Evolutionary conservation across 2,797 vertebrate species (phyloP).

Genomic region (Thaleichthys pacificus): DNA sequence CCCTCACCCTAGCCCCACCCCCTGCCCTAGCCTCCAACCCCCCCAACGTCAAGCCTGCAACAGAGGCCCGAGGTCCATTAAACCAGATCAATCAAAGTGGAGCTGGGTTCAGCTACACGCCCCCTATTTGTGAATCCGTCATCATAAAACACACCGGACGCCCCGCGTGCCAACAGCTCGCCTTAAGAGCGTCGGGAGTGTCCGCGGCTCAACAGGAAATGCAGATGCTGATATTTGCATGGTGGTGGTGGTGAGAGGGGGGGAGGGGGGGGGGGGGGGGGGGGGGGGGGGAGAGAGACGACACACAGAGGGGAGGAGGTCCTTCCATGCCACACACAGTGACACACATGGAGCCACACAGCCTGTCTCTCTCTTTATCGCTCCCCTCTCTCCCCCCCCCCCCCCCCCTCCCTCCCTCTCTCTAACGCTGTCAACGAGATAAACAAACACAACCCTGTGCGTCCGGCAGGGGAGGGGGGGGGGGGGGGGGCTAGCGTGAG

Average conservation of each 20-base stretch:
- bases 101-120: not conserved
- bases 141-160: not conserved
- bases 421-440: constrained; percentile 60
- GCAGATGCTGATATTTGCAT: too few species aligned
- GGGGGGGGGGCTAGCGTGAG: constrained; percentile 51
- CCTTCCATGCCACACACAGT: not conserved
- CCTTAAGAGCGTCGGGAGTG: too few species aligned
- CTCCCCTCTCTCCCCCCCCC: too few species aligned
- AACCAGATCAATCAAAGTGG: constrained; percentile 23
- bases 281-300: too few species aligned
- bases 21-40: not conserved
- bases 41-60: not conserved
- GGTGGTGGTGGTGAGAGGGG: too few species aligned
- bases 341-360: constrained; percentile 30
- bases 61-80: not conserved
- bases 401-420: not conserved
- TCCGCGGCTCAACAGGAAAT: too few species aligned
- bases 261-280: too few species aligned
- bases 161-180: constrained; percentile 24
- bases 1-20: not conserved
- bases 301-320: not conserved
- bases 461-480: constrained; percentile 47
- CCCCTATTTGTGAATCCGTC: not conserved
- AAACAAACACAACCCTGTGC: constrained; percentile 55
- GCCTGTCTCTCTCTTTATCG: not conserved